phyloP scores from a whole-genome alignment of 2,888 invertebrate species.

The Chymomyza amoena region DNA sequence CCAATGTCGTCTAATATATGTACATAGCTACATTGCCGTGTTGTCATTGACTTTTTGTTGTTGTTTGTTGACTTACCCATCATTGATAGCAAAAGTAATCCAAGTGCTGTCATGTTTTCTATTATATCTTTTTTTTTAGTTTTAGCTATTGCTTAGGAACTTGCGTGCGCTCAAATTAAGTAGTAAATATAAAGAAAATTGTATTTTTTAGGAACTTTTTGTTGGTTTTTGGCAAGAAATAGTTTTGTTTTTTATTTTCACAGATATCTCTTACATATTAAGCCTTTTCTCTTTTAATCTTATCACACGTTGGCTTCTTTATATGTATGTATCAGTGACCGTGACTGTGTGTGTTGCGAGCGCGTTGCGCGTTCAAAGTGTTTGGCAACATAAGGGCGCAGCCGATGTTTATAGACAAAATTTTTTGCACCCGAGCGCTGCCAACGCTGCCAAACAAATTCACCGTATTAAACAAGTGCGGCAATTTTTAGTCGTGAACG shows the following conservation, averaged over 20 bases:
- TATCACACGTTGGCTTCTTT: background rate
- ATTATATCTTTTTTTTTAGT: background rate
- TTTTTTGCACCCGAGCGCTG: slow-evolving; percentile 3
- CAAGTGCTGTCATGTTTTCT: slow-evolving; percentile 58
- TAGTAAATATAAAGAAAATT: background rate
- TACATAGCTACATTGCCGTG: background rate
- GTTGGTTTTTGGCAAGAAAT: slow-evolving; percentile 52
- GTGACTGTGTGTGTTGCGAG: background rate
- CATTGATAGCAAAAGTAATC: slow-evolving; percentile 73
- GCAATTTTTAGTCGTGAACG: slow-evolving; percentile 2
- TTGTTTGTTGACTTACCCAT: slow-evolving; percentile 66
- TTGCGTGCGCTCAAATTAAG: background rate
- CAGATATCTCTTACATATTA: slow-evolving; percentile 29
- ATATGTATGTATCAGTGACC: background rate
- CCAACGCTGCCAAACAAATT: slow-evolving; percentile 53
- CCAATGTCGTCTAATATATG: background rate
- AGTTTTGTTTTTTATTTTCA: background rate
- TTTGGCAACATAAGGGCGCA: slow-evolving; percentile 58
- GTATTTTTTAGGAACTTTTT: slow-evolving; percentile 34
- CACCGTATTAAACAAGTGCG: slow-evolving; percentile 55
- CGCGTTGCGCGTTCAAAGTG: slow-evolving; percentile 46
- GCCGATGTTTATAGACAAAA: slow-evolving; percentile 62
- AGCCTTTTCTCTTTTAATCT: background rate
- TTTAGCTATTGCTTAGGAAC: background rate
- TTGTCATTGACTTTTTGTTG: background rate